Conservation (phyloP, 2,113 vertebrate genomes). For the Atrichornis clamosus region DNA sequence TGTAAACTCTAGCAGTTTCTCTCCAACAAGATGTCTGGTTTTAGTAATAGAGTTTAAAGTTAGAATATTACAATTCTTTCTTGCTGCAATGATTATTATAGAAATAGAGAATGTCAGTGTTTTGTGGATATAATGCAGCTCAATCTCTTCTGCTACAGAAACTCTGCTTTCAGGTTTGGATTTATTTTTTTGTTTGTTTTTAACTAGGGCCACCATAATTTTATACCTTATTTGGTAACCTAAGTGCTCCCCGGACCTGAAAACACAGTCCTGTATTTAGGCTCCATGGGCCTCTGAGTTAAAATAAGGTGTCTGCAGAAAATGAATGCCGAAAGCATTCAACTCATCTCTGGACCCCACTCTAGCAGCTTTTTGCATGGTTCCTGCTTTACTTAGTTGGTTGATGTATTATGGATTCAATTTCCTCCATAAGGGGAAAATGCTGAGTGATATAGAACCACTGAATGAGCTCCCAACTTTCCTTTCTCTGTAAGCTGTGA, state of each 20-base stretch:
- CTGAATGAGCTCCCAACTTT: not conserved
- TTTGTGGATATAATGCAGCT: not conserved
- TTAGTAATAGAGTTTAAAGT: not conserved
- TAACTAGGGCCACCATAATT: not conserved
- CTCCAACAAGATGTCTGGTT: not conserved
- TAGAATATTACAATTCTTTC: not conserved
- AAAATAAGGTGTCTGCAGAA: not conserved
- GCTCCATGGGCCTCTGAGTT: not conserved
- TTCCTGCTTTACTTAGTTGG: not conserved
- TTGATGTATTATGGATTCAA: not conserved
- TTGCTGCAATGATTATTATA: not conserved
- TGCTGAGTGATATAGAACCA: not conserved
- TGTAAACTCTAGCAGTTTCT: not conserved
- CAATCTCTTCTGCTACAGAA: not conserved
- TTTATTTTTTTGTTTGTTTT: not conserved
- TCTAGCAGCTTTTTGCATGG: not conserved
- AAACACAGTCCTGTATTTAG: not conserved
- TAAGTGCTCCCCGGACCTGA: not conserved
- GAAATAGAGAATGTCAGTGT: not conserved
- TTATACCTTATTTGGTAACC: not conserved
- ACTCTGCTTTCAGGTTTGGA: not conserved
- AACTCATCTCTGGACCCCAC: not conserved
- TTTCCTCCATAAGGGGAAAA: not conserved
- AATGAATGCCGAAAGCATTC: not conserved
- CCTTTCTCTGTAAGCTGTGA: not conserved